Evolutionary conservation across 2,888 invertebrate genomes (phyloP).

Genomic region (Minunthozetes semirufus): DNA sequence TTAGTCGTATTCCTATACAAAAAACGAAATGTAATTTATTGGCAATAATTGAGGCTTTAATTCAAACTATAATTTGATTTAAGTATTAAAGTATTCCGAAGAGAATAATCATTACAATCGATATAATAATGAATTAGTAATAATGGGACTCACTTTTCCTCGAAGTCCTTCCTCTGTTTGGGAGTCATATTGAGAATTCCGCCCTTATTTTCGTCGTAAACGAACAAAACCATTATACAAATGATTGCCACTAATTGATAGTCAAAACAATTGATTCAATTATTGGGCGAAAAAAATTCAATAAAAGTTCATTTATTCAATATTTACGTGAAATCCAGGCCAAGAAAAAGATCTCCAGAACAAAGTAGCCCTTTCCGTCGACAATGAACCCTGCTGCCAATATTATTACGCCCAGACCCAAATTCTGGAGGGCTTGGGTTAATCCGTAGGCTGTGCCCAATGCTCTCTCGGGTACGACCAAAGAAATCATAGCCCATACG

Average conservation of each 20-base stretch:
- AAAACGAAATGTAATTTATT: background rate
- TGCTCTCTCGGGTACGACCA: conserved; percentile 84
- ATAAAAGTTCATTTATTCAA: background rate
- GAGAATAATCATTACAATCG: no score
- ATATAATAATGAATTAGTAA: no score
- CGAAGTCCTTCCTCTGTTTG: background rate
- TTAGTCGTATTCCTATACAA: background rate
- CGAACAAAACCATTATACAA: conserved; percentile 1
- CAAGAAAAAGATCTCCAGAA: conserved; percentile 86
- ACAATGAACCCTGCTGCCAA: conserved; percentile 79
- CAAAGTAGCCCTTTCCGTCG: conserved; percentile 73
- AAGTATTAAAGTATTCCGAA: no score
- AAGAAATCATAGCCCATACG: conserved; percentile 88
- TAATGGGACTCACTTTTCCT: background rate
- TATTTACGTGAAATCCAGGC: conserved; percentile 58
- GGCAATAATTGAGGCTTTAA: no score
- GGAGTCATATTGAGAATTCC: conserved; percentile 30
- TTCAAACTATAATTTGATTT: no score
- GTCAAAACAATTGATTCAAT: background rate
- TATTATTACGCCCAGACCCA: conserved; percentile 79
- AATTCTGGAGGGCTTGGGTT: conserved; percentile 66
- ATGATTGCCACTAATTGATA: conserved; percentile 14
- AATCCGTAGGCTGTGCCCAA: conserved; percentile 90
- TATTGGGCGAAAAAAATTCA: background rate
- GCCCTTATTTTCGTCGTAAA: conserved; percentile 7